Percentiles rank a stretch among this genome's conserved stretches.
These are phyloP conservation scores for Tupaia chinensis DNA, from an alignment of 2,113 vertebrate species.

Conservation along the genomic window DNA sequence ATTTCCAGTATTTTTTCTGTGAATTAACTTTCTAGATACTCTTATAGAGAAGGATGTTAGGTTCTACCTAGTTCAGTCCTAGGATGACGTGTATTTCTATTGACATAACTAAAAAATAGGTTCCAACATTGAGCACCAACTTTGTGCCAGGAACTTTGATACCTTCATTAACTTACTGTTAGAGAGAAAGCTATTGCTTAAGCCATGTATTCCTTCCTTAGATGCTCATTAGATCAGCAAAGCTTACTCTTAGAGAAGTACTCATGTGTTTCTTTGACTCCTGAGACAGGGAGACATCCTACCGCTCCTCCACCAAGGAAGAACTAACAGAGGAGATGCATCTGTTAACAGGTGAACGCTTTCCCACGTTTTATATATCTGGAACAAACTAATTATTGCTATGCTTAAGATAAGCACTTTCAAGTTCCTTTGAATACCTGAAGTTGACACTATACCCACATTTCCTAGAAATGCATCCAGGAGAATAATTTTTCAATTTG, in stretches of 20 bases:
- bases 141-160: background rate
- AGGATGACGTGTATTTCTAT: background rate
- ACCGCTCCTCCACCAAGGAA: background rate
- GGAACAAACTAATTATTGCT: background rate
- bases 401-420: background rate
- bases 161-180: background rate
- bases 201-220: background rate
- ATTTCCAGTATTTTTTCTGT: background rate
- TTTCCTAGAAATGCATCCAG: background rate
- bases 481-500: background rate
- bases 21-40: slow-evolving; percentile 30
- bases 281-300: background rate
- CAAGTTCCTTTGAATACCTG: background rate
- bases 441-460: background rate
- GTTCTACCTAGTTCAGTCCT: background rate
- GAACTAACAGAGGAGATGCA: background rate
- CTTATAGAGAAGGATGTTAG: background rate
- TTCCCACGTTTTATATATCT: background rate
- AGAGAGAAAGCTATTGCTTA: background rate
- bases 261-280: background rate
- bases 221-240: background rate
- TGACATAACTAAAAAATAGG: slow-evolving; percentile 6
- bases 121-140: background rate
- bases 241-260: background rate
- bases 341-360: background rate